These are phyloP conservation scores for Epirrita christyi DNA, from an alignment of 2,888 invertebrate species.

Conservation along the genomic window DNA sequence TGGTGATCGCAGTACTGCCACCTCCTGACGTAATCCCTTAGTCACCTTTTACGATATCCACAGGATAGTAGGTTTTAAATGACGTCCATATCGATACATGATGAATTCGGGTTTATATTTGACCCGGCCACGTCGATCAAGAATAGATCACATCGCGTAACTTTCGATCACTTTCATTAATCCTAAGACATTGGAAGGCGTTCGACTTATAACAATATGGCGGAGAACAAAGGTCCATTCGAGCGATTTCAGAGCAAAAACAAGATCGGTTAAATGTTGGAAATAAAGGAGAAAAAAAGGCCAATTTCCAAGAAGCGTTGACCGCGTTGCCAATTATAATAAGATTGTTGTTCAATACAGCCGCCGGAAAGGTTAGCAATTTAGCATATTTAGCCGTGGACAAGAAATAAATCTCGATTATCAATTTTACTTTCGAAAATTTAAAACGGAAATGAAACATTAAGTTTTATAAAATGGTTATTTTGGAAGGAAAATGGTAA, in stretches of 20 bases:
- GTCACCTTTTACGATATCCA: too few relatives aligned
- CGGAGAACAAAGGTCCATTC: slow-evolving; percentile 74
- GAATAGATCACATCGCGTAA: slow-evolving; percentile 48
- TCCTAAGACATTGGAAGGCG: slow-evolving; percentile 47
- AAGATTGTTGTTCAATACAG: slow-evolving; percentile 77
- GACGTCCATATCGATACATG: too few relatives aligned
- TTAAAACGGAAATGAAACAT: slow-evolving; percentile 34
- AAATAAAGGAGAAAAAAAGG: slow-evolving; percentile 71
- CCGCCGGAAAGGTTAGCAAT: slow-evolving; percentile 70
- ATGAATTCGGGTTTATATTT: too few relatives aligned
- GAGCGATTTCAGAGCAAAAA: slow-evolving; percentile 71
- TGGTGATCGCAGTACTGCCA: too few relatives aligned
- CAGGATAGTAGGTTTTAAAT: too few relatives aligned
- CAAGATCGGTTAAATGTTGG: slow-evolving; percentile 73
- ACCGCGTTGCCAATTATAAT: slow-evolving; percentile 80
- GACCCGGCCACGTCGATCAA: too few relatives aligned
- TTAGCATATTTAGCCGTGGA: slow-evolving; percentile 62
- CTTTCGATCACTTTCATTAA: slow-evolving; percentile 69
- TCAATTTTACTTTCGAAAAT: slow-evolving; percentile 39
- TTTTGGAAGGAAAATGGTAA: slow-evolving; percentile 32
- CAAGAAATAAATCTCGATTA: slow-evolving; percentile 39
- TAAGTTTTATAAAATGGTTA: slow-evolving; percentile 20
- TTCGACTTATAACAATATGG: slow-evolving; percentile 72
- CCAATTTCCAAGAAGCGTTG: slow-evolving; percentile 78
- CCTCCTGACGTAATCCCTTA: too few relatives aligned